Base-by-base conservation (phyloP, 1,140 invertebrate genomes). In the Belonocnema kinseyi region DNA sequence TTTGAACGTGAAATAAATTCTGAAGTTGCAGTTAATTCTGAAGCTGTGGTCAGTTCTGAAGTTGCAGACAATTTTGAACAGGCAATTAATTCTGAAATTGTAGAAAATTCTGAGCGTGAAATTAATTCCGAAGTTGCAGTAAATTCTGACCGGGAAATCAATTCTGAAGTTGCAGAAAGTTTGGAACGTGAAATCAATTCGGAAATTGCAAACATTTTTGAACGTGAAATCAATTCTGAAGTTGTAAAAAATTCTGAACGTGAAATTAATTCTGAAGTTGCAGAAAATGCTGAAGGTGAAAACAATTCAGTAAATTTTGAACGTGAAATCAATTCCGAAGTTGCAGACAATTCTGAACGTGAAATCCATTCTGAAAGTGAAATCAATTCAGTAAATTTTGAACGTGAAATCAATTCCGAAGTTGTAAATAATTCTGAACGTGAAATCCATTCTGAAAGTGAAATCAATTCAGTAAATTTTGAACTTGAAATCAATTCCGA, bases 401-500 rank as follows among this genome's bases (percentile, higher is more conserved):
- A 46, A 46, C 8, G 7, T 1, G 40, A 8, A 46, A 11, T 46
- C 10, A 46, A 46, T 46, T 11, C 40, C 11, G 40, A 46, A 46
- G 7, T 46, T 46, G 10, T 8, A 46, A 8, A 10, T 0, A 11
- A 7, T 46, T 46, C 7, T 1, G 40, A 33, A 33, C 2, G 26
- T 33, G 26, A 33, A 33, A 33, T 33, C 3, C 3, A 33, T 33
- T 33, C 26, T 2, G 26, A 33, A 33, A 0, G 3, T 33, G 26
- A 26, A 26, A 26, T 26, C 3, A 26, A 26, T 26, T 26, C 26
- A 33, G 4, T 5, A 33, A 33, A 33, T 33, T 33, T 5, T 33
- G 26, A 33, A 46, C 50, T 7, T 21, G 61, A 26, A 70, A 75
- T 21, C 3, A 54, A 54, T 54, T 77, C 53, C 14, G 33, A 73